These are phyloP conservation scores for Myopa tessellatipennis DNA, from an alignment of 2,888 invertebrate genomes.

Conservation along the genomic window DNA sequence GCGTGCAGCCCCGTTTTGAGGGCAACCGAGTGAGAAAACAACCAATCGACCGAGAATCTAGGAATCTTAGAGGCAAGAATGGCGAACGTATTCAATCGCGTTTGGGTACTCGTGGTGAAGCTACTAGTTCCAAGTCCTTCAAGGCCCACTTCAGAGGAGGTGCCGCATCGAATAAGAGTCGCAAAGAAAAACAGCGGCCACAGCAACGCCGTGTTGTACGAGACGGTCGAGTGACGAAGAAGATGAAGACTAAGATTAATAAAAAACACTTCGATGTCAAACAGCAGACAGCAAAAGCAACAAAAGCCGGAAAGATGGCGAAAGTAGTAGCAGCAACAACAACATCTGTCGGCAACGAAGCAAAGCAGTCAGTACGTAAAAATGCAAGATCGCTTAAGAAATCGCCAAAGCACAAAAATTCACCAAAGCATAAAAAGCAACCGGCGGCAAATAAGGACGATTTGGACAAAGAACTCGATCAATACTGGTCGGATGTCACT, in stretches of 20 bases:
- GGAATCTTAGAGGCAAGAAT: neutral
- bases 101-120: neutral
- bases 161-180: too few relatives aligned
- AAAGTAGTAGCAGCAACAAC: neutral
- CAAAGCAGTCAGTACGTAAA: neutral
- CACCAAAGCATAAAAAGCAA: neutral
- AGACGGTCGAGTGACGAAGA: neutral
- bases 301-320: too few relatives aligned
- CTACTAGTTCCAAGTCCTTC: too few relatives aligned
- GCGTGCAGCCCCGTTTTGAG: neutral
- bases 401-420: neutral
- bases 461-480: constrained; percentile 1
- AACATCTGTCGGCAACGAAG: neutral
- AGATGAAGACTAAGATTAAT: too few relatives aligned
- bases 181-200: neutral
- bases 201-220: neutral
- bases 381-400: neutral
- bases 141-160: too few relatives aligned
- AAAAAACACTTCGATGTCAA: too few relatives aligned
- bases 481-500: constrained; percentile 2
- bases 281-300: neutral
- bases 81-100: neutral
- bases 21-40: neutral
- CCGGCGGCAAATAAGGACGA: neutral
- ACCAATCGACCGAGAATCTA: neutral